A percentile compares a stretch with the other conserved stretches of the same genome.
phyloP scores from a whole-genome alignment of 2,797 vertebrate genomes.

The Odontamblyopus rebecca region DNA sequence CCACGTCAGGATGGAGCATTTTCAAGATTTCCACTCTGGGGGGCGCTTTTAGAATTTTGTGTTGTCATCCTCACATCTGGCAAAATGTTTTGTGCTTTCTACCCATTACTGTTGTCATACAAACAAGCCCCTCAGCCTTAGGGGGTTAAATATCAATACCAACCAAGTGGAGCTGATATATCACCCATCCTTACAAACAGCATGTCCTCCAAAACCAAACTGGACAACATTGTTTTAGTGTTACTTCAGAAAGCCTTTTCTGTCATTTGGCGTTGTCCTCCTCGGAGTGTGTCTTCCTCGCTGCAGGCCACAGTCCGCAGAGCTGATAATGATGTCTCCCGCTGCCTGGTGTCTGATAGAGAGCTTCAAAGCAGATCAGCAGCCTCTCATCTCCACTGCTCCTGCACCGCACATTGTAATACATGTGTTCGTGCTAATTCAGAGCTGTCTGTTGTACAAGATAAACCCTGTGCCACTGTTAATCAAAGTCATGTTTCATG shows the following conservation, averaged over 20 bases:
- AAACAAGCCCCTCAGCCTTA: too few relatives aligned
- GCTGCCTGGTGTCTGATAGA: slow-evolving; percentile 26
- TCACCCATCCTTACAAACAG: background rate
- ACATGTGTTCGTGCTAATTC: slow-evolving; percentile 17
- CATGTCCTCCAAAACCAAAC: background rate
- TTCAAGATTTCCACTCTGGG: too few relatives aligned
- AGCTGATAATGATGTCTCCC: slow-evolving; percentile 17
- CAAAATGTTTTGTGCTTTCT: too few relatives aligned
- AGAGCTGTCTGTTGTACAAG: slow-evolving; percentile 11
- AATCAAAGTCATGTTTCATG: background rate
- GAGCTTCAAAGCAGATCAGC: slow-evolving; percentile 47
- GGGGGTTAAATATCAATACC: too few relatives aligned
- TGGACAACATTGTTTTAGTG: background rate
- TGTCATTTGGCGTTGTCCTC: background rate
- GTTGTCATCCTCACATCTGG: too few relatives aligned
- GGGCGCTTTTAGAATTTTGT: too few relatives aligned
- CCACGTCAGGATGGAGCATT: too few relatives aligned
- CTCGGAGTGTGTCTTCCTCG: background rate
- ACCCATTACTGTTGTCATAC: too few relatives aligned
- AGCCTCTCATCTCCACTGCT: slow-evolving; percentile 42
- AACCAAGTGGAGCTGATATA: too few relatives aligned
- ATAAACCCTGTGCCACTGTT: background rate
- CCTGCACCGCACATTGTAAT: slow-evolving; percentile 19
- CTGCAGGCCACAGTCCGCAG: slow-evolving; percentile 8
- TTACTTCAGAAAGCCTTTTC: background rate